Evolutionary conservation across 2,888 invertebrate genomes (phyloP).

Genomic region (Thumatha senex): DNA sequence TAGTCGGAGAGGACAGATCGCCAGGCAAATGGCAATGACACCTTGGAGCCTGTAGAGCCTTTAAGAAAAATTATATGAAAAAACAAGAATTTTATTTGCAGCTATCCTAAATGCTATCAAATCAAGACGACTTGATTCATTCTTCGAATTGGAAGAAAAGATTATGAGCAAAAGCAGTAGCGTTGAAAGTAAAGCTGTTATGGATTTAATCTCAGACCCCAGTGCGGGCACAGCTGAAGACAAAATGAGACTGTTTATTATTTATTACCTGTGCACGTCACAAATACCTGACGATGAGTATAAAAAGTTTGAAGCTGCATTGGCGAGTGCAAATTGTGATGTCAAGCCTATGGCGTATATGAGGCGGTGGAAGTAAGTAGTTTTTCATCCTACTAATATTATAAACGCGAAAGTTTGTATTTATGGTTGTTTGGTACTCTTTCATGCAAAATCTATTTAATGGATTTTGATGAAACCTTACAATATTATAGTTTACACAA

Average conservation of each 20-base stretch:
- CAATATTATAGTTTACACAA: too few relatives aligned
- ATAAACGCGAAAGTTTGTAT: too few relatives aligned
- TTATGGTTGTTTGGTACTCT: too few relatives aligned
- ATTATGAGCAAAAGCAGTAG: constrained; percentile 94
- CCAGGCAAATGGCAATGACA: too few relatives aligned
- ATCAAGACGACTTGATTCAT: constrained; percentile 95
- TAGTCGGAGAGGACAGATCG: too few relatives aligned
- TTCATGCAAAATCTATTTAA: too few relatives aligned
- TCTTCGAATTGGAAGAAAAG: constrained; percentile 99
- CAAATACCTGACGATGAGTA: constrained; percentile 92
- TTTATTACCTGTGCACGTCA: constrained; percentile 94
- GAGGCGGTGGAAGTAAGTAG: constrained; percentile 93
- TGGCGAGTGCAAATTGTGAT: constrained; percentile 93
- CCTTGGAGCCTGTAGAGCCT: too few relatives aligned
- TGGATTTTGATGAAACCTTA: too few relatives aligned
- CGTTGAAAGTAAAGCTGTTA: constrained; percentile 89
- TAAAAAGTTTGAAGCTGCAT: constrained; percentile 91
- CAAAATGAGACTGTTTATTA: constrained; percentile 96
- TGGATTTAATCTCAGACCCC: constrained; percentile 94
- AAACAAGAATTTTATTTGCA: constrained; percentile 36
- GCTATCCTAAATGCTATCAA: constrained; percentile 93
- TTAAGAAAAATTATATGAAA: too few relatives aligned
- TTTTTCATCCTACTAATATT: constrained; percentile 27
- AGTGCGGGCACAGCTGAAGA: constrained; percentile 95
- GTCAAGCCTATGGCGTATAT: constrained; percentile 93